A percentile compares a stretch with the other conserved stretches of the same genome.
Conservation (phyloP, 2,113 vertebrate genomes). For the Desmodus rotundus region DNA sequence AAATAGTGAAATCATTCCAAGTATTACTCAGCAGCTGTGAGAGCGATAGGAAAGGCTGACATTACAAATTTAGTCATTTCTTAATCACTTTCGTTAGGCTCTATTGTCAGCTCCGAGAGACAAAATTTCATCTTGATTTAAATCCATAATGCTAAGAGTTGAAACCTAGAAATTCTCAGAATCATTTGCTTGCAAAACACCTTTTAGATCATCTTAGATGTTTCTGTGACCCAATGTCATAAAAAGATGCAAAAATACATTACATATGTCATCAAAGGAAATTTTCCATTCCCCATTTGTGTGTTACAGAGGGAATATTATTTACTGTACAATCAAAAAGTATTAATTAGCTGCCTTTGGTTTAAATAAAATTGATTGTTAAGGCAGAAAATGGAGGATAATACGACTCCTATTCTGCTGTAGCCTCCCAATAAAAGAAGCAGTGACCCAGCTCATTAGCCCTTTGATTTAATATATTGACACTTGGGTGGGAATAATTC, state of each 20-base stretch:
- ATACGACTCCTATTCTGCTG: slow-evolving; percentile 84
- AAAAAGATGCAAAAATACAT: slow-evolving; percentile 39
- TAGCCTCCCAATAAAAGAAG: slow-evolving; percentile 95
- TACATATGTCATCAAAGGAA: slow-evolving; percentile 64
- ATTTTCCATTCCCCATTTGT: slow-evolving; percentile 45
- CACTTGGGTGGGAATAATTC: slow-evolving; percentile 98
- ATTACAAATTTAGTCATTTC: slow-evolving; percentile 81
- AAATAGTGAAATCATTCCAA: slow-evolving; percentile 80
- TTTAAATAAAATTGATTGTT: slow-evolving; percentile 84
- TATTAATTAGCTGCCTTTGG: slow-evolving; percentile 81
- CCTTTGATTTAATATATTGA: slow-evolving; percentile 99
- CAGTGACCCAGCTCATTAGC: slow-evolving; percentile 98
- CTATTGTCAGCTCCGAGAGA: slow-evolving; percentile 81
- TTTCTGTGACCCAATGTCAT: slow-evolving; percentile 61
- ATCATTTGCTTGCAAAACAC: slow-evolving; percentile 75
- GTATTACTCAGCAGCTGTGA: slow-evolving; percentile 84
- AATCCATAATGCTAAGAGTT: slow-evolving; percentile 76
- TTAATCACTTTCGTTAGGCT: slow-evolving; percentile 81
- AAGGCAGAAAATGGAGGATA: slow-evolving; percentile 81
- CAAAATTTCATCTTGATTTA: slow-evolving; percentile 80
- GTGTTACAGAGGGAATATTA: slow-evolving; percentile 73
- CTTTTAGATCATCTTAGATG: slow-evolving; percentile 73
- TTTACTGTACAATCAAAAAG: slow-evolving; percentile 78
- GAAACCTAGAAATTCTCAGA: slow-evolving; percentile 76
- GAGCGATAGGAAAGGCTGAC: slow-evolving; percentile 80